phyloP scores from a whole-genome alignment of 2,113 vertebrate genomes.

The Fulica atra region DNA sequence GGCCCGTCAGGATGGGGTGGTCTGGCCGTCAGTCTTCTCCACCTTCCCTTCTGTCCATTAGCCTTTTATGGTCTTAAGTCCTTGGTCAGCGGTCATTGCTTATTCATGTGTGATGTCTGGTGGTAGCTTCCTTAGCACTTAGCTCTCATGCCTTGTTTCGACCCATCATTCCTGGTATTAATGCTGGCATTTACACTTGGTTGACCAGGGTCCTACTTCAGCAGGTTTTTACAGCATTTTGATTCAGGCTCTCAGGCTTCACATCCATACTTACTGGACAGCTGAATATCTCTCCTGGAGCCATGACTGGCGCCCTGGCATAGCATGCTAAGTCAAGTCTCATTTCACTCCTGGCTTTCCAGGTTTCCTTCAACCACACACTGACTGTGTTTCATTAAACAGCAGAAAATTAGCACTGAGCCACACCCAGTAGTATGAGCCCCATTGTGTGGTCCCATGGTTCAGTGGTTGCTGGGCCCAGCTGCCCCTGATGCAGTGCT shows the following conservation, averaged over 20 bases:
- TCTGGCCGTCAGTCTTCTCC: slow-evolving; percentile 18
- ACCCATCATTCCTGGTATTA: neutral
- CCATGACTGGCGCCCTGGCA: neutral
- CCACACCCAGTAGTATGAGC: neutral
- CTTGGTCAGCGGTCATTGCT: slow-evolving; percentile 23
- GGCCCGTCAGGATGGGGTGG: neutral
- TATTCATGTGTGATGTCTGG: neutral
- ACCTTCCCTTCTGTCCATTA: slow-evolving; percentile 32
- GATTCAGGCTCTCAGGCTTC: neutral
- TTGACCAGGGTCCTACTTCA: neutral
- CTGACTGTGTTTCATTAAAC: neutral
- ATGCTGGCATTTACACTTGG: neutral
- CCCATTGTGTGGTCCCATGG: neutral
- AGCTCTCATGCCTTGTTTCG: neutral
- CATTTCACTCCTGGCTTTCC: neutral
- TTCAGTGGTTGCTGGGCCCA: neutral
- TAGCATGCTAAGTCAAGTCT: neutral
- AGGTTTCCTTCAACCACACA: neutral
- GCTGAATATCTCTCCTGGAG: neutral
- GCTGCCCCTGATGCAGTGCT: neutral
- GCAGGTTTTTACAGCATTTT: neutral
- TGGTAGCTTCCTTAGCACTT: neutral
- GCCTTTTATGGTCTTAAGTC: neutral
- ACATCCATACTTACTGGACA: neutral
- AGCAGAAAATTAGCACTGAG: neutral